Base-by-base conservation (phyloP, 1,140 invertebrate genomes). In the Chironomus tepperi region DNA sequence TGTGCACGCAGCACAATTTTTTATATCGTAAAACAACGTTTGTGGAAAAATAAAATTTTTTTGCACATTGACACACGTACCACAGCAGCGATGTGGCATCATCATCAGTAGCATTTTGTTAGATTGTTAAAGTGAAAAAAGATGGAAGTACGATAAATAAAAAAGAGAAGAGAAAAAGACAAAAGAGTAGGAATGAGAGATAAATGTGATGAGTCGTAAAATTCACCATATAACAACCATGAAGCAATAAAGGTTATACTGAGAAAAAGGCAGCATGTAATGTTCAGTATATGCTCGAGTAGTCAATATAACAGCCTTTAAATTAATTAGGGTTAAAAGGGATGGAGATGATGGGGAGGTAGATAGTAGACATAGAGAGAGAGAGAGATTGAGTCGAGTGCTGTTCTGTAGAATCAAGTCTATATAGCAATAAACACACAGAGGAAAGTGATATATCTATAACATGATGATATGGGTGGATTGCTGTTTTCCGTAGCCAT, bases 251-350 rank as follows among this genome's bases (percentile, higher is more conserved):
- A 57, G 47, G 47, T 57, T 57, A 57, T n/a, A 15, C 12, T n/a
- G 47, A 57, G 47, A 12, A n/a, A n/a, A 57, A n/a, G 47, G 47
- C 12, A 57, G 47, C 15, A 57, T 57, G 47, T 57, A 34, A 34
- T 34, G 24, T 34, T 34, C 24, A n/a, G n/a, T 34, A 34, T n/a
- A 57, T 57, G 47, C 47, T 12, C n/a, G 47, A 57, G n/a, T n/a
- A 70, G 65, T 70, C 65, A 70, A 70, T 70, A 19, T 70, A 70
- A 70, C 65, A 70, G 19, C 65, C 65, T 70, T 57, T 19, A 70
- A 70, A 70, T 70, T 70, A 70, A 70, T 70, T 70, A 70, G 65
- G 65, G 65, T 70, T 19, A 70, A 70, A 70, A 9, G 18, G n/a
- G n/a, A 15, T 57, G 12, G 47, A 57, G 47, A 57, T n/a, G n/a